Base-by-base conservation (phyloP, 2,797 vertebrate genomes). In the Avahi laniger region DNA sequence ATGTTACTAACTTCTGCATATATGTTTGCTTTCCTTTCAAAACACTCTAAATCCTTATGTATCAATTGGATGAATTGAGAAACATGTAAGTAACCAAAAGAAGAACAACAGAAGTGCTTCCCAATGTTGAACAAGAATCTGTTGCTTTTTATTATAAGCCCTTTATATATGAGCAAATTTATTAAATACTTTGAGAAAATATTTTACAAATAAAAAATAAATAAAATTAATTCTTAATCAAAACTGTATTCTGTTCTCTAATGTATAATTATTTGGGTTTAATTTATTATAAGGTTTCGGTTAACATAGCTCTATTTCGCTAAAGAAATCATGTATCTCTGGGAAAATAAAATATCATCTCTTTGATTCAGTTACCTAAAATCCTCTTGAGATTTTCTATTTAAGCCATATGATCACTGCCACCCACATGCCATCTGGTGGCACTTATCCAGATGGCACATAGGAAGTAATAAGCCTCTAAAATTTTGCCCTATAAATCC, bases 361-460 rank as follows among this genome's bases (percentile, higher is more conserved):
- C 50, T 93, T 86, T 88, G 59, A 88, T 95, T 94, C 89, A 75
- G 59, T 94, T 90, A 91, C 35, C 41, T 90, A 92, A 94, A 96
- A 96, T 76, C 90, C 12, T 76, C 82, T 95, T 87, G 94, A 72
- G 93, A 94, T 89, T 95, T 95, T 97, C 76, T 96, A 48, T 88
- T 92, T 95, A 91, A 92, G 48, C 65, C 85, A 69, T 88, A 95
- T 91, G 76, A 96, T 96, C 48, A 92, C 17, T 81, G 61, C 91
- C 93, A 97, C 91, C 89, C 84, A 96, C 95, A 52, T 92, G 75
- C 93, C 84, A 84, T 96, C 93, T 95, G 93, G 91, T 97, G 83
- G 85, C 70, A 92, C 52, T 87, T 92, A 46, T 97, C 84, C 76
- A 92, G 91, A 90, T 96, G 93, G 73, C 15, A 81, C 72, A 92